Conservation (phyloP, 2,113 vertebrate genomes). For the Nettapus auritus region DNA sequence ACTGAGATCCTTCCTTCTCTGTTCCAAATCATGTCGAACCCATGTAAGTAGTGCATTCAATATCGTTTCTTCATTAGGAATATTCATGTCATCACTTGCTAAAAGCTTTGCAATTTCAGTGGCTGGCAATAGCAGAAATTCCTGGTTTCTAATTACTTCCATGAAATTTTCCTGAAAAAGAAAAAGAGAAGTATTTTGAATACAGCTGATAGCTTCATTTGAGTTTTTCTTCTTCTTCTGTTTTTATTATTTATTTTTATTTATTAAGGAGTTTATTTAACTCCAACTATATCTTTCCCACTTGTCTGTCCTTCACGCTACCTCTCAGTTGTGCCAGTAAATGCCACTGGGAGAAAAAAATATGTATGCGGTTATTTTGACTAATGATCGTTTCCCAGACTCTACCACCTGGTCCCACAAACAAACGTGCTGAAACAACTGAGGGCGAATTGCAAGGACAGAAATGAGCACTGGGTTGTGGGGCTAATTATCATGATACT, state of each 20-base stretch:
- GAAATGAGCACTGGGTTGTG: background rate
- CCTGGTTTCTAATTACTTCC: conserved; percentile 95
- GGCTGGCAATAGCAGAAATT: conserved; percentile 91
- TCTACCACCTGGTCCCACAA: background rate
- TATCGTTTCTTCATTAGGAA: conserved; percentile 95
- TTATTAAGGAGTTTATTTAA: background rate
- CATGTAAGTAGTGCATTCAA: conserved; percentile 91
- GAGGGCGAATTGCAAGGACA: background rate
- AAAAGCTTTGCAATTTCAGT: conserved; percentile 93
- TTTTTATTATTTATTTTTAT: no score
- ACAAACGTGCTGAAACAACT: background rate
- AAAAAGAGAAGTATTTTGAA: conserved; percentile 25
- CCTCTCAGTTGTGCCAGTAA: background rate
- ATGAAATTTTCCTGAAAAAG: conserved; percentile 91
- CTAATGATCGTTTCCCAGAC: background rate
- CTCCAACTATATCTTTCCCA: background rate
- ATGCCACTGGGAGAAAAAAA: background rate
- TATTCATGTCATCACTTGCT: conserved; percentile 95
- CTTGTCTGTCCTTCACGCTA: background rate
- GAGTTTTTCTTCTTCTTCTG: background rate
- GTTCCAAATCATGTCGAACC: conserved; percentile 87
- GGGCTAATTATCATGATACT: no score
- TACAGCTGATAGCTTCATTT: background rate
- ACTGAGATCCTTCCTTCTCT: conserved; percentile 87
- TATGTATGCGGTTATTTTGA: background rate